These are phyloP conservation scores for Tricholauxania praeusta DNA, from an alignment of 2,888 invertebrate genomes.

Conservation along the genomic window DNA sequence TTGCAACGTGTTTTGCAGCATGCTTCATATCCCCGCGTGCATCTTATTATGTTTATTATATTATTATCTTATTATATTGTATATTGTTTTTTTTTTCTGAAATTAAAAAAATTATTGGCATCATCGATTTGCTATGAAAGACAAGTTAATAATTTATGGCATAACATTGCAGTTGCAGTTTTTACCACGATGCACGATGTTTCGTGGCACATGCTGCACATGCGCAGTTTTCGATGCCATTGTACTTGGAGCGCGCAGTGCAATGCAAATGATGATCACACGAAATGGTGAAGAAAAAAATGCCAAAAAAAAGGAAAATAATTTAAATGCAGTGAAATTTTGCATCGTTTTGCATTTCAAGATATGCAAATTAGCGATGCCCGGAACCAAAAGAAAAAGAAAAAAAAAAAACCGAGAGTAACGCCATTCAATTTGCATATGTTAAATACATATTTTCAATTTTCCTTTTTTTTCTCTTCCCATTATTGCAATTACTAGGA, in stretches of 20 bases:
- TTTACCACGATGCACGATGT: no score
- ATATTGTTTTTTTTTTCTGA: no score
- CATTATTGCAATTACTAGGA: no score
- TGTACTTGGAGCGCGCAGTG: constrained; percentile 1
- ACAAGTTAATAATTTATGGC: constrained; percentile 24
- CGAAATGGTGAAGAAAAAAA: not conserved
- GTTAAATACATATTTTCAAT: no score
- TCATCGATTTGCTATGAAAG: constrained; percentile 2
- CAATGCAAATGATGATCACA: constrained; percentile 14
- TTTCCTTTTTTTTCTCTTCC: no score
- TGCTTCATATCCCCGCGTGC: no score
- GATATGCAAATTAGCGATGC: constrained; percentile 3
- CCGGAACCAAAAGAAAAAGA: not conserved
- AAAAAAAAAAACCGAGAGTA: no score
- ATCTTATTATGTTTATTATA: no score
- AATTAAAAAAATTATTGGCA: constrained; percentile 1
- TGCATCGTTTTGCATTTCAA: not conserved
- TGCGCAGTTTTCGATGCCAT: constrained; percentile 18
- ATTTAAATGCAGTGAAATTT: constrained; percentile 9
- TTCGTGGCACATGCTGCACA: not conserved
- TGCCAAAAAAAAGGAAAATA: not conserved
- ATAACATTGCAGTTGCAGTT: constrained; percentile 8
- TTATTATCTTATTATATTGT: no score
- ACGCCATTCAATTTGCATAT: no score
- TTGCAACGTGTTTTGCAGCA: no score